Conservation (phyloP, 2,797 vertebrate genomes). For the Sylvia borin region DNA sequence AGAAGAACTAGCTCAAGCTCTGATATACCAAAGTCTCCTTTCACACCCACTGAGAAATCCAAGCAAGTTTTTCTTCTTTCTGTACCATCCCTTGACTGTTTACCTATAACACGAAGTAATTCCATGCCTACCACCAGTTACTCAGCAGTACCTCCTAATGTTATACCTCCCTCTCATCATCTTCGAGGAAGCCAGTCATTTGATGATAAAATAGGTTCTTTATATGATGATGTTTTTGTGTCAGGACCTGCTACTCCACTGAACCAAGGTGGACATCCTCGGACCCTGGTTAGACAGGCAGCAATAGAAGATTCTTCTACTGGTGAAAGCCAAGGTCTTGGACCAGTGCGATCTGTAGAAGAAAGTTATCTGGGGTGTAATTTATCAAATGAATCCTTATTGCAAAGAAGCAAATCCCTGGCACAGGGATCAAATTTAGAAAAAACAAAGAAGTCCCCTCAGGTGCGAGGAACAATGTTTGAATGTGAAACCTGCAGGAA, state of each 20-base stretch:
- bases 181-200: conserved; percentile 95
- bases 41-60: conserved; percentile 96
- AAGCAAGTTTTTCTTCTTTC: conserved; percentile 97
- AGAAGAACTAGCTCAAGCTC: conserved; percentile 96
- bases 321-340: conserved; percentile 83
- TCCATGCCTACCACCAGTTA: conserved; percentile 97
- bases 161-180: conserved; percentile 85
- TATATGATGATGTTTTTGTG: conserved; percentile 94
- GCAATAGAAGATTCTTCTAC: conserved; percentile 94
- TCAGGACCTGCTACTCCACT: conserved; percentile 87
- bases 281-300: conserved; percentile 91
- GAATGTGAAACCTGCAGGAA: conserved; percentile 99
- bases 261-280: conserved; percentile 85
- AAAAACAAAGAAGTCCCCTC: conserved; percentile 87
- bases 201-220: conserved; percentile 92
- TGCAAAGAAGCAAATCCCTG: conserved; percentile 86
- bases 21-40: conserved; percentile 98
- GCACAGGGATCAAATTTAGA: conserved; percentile 82
- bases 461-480: conserved; percentile 95
- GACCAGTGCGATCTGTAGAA: conserved; percentile 85
- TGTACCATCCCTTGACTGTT: conserved; percentile 94
- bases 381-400: conserved; percentile 74
- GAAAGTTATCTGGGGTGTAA: conserved; percentile 83
- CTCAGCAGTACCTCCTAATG: conserved; percentile 87
- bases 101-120: conserved; percentile 98